phyloP scores from a whole-genome alignment of 2,888 invertebrate genomes.

The Nomada hirtipes region DNA sequence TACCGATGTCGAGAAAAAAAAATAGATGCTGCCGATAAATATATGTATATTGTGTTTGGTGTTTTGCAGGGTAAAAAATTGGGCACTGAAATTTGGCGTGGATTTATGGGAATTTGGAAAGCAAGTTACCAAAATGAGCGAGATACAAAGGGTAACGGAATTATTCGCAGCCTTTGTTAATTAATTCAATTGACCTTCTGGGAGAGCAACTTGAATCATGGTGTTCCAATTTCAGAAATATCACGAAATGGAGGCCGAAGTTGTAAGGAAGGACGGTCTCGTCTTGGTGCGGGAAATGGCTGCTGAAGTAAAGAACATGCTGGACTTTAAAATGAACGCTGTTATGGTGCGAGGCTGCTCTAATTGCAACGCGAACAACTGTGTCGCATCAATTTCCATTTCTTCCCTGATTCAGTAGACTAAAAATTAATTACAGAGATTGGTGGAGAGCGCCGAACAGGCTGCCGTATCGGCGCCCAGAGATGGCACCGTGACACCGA shows the following conservation, averaged over 20 bases:
- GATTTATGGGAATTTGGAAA: conserved; percentile 95
- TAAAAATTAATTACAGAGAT: conserved; percentile 87
- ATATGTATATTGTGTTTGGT: background rate
- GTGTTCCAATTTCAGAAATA: conserved; percentile 88
- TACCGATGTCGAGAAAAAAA: background rate
- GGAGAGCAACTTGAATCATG: background rate
- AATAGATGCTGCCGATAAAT: background rate
- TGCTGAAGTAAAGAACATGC: conserved; percentile 95
- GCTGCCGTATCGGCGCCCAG: conserved; percentile 89
- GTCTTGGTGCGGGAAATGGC: conserved; percentile 94
- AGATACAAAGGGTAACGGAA: conserved; percentile 92
- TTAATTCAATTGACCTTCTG: no score
- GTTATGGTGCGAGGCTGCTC: conserved; percentile 89
- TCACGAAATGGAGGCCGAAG: conserved; percentile 91
- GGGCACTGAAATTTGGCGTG: conserved; percentile 96
- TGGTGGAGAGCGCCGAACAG: conserved; percentile 96
- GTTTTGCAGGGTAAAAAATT: conserved; percentile 92
- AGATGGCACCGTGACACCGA: conserved; percentile 87
- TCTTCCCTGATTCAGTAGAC: no score
- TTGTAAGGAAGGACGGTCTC: conserved; percentile 93
- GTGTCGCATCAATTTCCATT: no score
- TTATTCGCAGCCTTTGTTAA: no score
- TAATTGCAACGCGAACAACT: no score
- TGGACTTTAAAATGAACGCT: conserved; percentile 96
- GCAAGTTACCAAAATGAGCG: conserved; percentile 94